Evolutionary conservation across 2,888 invertebrate genomes (phyloP).

Genomic region (Sceliomorpha sp.): DNA sequence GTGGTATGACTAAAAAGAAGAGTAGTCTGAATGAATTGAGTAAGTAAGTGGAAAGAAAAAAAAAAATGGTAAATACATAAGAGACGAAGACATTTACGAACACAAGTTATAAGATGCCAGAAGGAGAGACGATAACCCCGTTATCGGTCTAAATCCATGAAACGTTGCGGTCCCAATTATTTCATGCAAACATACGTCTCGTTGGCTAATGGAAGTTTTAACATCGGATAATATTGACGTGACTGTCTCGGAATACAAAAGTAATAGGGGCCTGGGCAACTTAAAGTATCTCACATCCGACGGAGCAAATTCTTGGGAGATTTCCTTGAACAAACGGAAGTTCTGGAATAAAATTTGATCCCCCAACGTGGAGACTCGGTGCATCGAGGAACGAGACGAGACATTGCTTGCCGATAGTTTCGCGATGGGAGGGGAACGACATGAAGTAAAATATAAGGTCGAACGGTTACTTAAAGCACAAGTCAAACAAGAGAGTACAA

Average conservation of each 20-base stretch:
- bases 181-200: slow-evolving; percentile 2
- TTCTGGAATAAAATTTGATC: slow-evolving; percentile 48
- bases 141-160: too few relatives aligned
- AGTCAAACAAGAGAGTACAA: slow-evolving; percentile 65
- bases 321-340: slow-evolving; percentile 46
- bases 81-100: too few relatives aligned
- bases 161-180: neutral
- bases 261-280: slow-evolving; percentile 1
- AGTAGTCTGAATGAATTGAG: too few relatives aligned
- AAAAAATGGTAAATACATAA: too few relatives aligned
- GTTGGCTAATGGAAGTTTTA: slow-evolving; percentile 26
- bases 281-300: slow-evolving; percentile 15
- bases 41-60: too few relatives aligned
- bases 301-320: slow-evolving; percentile 38
- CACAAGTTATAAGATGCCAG: too few relatives aligned
- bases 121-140: too few relatives aligned
- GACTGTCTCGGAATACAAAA: slow-evolving; percentile 23
- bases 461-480: slow-evolving; percentile 64
- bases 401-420: slow-evolving; percentile 50
- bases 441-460: slow-evolving; percentile 68
- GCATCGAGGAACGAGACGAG: slow-evolving; percentile 33
- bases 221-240: slow-evolving; percentile 31
- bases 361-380: slow-evolving; percentile 27
- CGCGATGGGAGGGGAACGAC: slow-evolving; percentile 18
- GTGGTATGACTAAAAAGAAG: too few relatives aligned